phyloP scores from a whole-genome alignment of 2,113 vertebrate genomes.

The Chascanopsetta lugubris region DNA sequence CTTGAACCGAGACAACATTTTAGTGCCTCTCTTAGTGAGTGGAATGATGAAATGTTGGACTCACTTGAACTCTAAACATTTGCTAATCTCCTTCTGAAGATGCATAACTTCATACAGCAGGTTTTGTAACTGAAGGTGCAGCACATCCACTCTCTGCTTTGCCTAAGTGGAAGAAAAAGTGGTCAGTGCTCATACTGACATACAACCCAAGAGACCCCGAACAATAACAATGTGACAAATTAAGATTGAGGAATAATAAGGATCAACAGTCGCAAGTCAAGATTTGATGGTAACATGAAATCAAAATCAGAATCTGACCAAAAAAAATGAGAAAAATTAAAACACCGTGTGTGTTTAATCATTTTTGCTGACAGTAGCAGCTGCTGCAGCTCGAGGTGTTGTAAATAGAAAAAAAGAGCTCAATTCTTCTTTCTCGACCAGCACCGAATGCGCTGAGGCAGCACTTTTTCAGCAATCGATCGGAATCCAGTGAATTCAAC shows the following conservation, averaged over 20 bases:
- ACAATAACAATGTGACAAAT: not conserved
- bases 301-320: not conserved
- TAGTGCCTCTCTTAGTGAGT: too few species aligned
- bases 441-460: slow-evolving; percentile 18
- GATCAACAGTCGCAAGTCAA: too few species aligned
- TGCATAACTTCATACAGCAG: slow-evolving; percentile 98
- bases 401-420: slow-evolving; percentile 24
- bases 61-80: slow-evolving; percentile 98
- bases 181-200: not conserved
- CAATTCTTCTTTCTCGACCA: slow-evolving; percentile 19
- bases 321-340: not conserved
- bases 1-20: too few species aligned
- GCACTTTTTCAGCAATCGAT: slow-evolving; percentile 20
- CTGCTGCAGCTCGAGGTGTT: slow-evolving; percentile 10
- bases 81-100: slow-evolving; percentile 98
- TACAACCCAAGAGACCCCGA: not conserved
- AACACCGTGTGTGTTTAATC: not conserved
- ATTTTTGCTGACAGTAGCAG: slow-evolving; percentile 21
- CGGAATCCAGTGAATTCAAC: not conserved
- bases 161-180: slow-evolving; percentile 77
- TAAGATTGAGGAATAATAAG: slow-evolving; percentile 2
- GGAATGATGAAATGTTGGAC: slow-evolving; percentile 61
- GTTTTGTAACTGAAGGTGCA: slow-evolving; percentile 98
- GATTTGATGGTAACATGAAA: too few species aligned
- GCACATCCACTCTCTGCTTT: slow-evolving; percentile 94